phyloP scores from a whole-genome alignment of 2,888 invertebrate genomes.

The Orthosia incerta region DNA sequence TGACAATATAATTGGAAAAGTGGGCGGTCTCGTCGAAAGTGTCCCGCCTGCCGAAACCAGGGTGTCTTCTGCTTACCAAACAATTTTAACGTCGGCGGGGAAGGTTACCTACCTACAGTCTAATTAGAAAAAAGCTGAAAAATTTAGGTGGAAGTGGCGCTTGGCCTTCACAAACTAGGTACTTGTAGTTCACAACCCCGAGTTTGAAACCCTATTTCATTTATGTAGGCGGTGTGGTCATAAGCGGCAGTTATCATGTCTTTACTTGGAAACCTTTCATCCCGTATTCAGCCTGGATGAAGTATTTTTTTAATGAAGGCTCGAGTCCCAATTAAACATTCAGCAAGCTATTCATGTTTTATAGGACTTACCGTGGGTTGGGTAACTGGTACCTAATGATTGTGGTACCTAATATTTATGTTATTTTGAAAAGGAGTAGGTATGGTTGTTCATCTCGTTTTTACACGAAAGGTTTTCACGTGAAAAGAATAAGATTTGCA shows the following conservation, averaged over 20 bases:
- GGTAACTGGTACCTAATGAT: neutral
- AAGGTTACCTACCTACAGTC: neutral
- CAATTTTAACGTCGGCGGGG: too few species aligned
- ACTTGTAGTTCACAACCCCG: conserved; percentile 16
- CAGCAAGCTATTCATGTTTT: conserved; percentile 43
- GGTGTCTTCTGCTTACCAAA: too few species aligned
- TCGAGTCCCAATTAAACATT: conserved; percentile 47
- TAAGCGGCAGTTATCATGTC: conserved; percentile 49
- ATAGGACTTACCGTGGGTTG: neutral
- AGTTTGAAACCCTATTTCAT: conserved; percentile 51
- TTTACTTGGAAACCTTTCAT: conserved; percentile 53
- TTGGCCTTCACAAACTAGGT: neutral
- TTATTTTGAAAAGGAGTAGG: neutral
- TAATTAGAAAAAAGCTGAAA: neutral
- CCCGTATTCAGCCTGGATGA: conserved; percentile 43
- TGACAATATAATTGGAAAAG: too few species aligned
- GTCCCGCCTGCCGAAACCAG: too few species aligned
- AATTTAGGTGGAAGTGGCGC: neutral
- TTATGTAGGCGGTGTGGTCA: conserved; percentile 31
- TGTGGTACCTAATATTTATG: neutral
- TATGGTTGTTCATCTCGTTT: too few species aligned
- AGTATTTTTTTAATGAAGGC: conserved; percentile 64
- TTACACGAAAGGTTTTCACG: too few species aligned
- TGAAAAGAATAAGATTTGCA: too few species aligned
- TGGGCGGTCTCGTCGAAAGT: too few species aligned